Conservation (phyloP, 1,140 invertebrate genomes). For the Homarus americanus region DNA sequence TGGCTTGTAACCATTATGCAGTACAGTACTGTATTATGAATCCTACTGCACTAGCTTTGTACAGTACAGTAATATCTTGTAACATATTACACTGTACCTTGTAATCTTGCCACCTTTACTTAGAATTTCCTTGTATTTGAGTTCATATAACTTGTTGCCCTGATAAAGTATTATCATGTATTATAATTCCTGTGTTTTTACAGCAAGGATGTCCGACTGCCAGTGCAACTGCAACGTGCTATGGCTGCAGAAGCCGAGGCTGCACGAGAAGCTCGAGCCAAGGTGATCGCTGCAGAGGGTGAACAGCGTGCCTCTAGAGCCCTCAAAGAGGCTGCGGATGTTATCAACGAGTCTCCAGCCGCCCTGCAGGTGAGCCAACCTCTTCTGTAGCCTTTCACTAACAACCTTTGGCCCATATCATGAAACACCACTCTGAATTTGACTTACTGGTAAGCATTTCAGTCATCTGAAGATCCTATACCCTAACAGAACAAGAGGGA, state of each 20-base stretch:
- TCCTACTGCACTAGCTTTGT: no score
- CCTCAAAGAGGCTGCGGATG: slow-evolving; percentile 92
- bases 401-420: slow-evolving; percentile 87
- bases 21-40: no score
- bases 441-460: background rate
- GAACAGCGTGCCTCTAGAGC: slow-evolving; percentile 93
- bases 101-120: no score
- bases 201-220: slow-evolving; percentile 84
- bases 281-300: slow-evolving; percentile 83
- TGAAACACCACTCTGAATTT: slow-evolving; percentile 98
- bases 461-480: background rate
- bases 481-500: background rate
- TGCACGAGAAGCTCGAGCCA: slow-evolving; percentile 81
- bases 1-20: no score
- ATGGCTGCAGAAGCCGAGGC: slow-evolving; percentile 83
- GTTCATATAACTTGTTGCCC: no score
- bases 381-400: slow-evolving; percentile 91
- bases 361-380: slow-evolving; percentile 86
- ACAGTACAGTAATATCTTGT: no score
- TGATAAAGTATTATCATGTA: background rate
- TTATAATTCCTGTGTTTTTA: slow-evolving; percentile 43
- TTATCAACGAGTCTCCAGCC: slow-evolving; percentile 90
- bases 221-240: slow-evolving; percentile 81
- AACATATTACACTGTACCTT: no score
- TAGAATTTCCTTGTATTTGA: no score